Percentiles rank a stretch among this genome's conserved stretches.
Conservation (phyloP, 2,797 vertebrate genomes). For the Siniperca scherzeri region DNA sequence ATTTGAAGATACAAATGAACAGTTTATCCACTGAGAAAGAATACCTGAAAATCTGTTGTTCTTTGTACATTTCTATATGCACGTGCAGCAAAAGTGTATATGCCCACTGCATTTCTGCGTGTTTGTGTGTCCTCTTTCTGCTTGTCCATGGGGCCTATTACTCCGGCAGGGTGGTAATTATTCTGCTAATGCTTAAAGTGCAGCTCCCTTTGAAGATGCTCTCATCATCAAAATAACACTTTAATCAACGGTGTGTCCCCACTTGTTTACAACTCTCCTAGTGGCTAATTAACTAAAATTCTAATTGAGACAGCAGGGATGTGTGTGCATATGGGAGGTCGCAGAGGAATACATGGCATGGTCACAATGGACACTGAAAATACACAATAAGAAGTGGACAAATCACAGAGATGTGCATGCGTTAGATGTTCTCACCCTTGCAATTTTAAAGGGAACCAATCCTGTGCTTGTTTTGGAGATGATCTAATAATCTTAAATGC, state of each 20-base stretch:
- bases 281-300: conserved; percentile 77
- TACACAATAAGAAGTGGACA: conserved; percentile 19
- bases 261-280: conserved; percentile 71
- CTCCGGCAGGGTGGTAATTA: conserved; percentile 68
- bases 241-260: conserved; percentile 74
- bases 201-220: conserved; percentile 72
- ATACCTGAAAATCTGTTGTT: neutral
- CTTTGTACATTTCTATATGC: neutral
- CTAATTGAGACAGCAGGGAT: conserved; percentile 56
- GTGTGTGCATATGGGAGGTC: conserved; percentile 21
- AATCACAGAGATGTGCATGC: conserved; percentile 1
- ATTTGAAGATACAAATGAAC: conserved; percentile 1
- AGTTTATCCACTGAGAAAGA: conserved; percentile 11
- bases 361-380: neutral
- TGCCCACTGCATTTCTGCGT: neutral
- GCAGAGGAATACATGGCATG: conserved; percentile 40
- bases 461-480: neutral
- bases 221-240: conserved; percentile 71
- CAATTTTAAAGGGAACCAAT: neutral
- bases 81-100: neutral
- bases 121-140: conserved; percentile 20
- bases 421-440: neutral
- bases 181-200: conserved; percentile 74
- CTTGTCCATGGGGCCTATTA: conserved; percentile 56
- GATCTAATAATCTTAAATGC: conserved; percentile 5